phyloP scores from a whole-genome alignment of 2,113 vertebrate species.

The Varanus salvator region DNA sequence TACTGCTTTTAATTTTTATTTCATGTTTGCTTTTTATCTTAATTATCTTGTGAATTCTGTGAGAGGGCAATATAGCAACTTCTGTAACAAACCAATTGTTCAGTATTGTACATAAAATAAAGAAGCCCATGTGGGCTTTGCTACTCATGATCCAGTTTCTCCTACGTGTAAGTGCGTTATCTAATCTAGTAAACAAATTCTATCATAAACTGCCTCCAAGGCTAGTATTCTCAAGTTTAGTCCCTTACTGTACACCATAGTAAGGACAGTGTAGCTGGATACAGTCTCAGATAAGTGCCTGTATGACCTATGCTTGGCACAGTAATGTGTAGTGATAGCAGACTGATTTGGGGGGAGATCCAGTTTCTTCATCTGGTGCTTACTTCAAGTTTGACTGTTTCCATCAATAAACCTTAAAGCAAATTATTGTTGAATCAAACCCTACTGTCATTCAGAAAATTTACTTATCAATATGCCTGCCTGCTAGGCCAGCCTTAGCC shows the following conservation, averaged over 20 bases:
- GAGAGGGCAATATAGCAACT: not conserved
- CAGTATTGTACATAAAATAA: not conserved
- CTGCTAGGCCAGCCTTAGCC: no score
- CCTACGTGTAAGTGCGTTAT: not conserved
- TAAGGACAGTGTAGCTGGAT: not conserved
- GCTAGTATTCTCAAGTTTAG: no score
- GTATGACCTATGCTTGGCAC: not conserved
- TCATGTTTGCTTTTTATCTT: not conserved
- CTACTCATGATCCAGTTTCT: not conserved
- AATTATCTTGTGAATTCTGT: not conserved
- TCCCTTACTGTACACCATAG: no score
- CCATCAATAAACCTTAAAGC: no score
- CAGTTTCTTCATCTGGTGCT: no score
- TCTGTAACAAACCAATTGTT: not conserved
- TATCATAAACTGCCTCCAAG: not conserved
- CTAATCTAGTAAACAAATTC: not conserved
- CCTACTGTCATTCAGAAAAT: no score
- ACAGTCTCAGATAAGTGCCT: not conserved
- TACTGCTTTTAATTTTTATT: no score
- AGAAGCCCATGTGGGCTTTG: not conserved
- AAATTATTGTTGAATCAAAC: no score
- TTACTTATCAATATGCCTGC: no score
- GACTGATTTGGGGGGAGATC: not conserved
- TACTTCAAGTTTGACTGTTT: no score
- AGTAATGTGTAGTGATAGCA: not conserved